Evolutionary conservation across 2,797 vertebrate species (phyloP).

Genomic region (Oreochromis grahami): DNA sequence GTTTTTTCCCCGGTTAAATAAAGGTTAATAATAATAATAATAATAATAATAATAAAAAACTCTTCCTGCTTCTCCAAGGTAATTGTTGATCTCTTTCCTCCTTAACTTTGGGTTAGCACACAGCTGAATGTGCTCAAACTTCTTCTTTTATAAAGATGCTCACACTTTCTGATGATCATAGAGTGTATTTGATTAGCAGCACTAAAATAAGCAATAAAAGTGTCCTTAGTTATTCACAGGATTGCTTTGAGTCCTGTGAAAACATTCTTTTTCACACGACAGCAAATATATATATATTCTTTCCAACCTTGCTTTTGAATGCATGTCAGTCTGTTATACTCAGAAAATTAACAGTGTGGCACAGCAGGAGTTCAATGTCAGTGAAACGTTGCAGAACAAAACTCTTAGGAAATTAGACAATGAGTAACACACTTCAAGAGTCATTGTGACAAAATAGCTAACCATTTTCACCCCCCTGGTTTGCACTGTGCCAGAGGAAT

Average conservation of each 20-base stretch:
- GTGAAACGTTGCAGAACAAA: not conserved
- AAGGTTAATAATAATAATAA: not conserved
- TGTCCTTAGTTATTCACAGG: not conserved
- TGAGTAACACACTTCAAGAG: not conserved
- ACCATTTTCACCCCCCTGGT: not conserved
- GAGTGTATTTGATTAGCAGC: not conserved
- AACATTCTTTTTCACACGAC: not conserved
- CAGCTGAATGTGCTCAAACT: not conserved
- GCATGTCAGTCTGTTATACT: not conserved
- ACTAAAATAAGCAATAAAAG: not conserved
- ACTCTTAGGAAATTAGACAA: not conserved
- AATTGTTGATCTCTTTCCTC: not conserved
- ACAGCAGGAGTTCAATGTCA: not conserved
- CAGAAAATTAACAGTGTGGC: not conserved
- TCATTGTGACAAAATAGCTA: not conserved
- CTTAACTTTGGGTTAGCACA: not conserved
- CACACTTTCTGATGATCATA: not conserved
- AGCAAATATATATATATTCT: not conserved
- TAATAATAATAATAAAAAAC: not conserved
- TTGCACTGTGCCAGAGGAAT: not conserved
- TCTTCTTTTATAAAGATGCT: not conserved
- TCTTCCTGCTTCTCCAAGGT: not conserved
- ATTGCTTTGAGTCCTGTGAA: not conserved
- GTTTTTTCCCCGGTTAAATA: accelerated
- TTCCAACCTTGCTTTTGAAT: not conserved